Evolutionary conservation across 2,113 vertebrate species (phyloP), one percentile per base, ranked within the genome.

Genomic region (Opisthocomus hoazin): DNA sequence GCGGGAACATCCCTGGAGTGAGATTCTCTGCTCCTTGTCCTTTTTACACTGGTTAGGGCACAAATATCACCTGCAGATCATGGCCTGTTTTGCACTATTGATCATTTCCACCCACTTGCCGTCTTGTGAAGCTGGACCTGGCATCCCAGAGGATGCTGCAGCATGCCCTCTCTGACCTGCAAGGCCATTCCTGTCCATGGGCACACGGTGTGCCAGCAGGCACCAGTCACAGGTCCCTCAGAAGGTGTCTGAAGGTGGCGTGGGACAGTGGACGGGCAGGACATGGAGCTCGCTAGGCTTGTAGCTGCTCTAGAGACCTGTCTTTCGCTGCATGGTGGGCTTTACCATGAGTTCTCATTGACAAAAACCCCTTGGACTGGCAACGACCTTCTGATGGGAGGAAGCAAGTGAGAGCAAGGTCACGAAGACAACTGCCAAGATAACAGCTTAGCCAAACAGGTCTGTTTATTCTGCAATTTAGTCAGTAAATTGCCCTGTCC

Each of bases 401-500:
- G 77, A 78, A 73, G 82, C 61, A 71, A 16, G 7, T 0, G 0
- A 82, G 87, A 93, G 92, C 87, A 84, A 82, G 89, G 29, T 45
- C 64, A 14, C 20, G 18, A 30, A 50, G 83, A 50, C 68, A 80
- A 3, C 60, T 84, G 84, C 89, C 92, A 75, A 58, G 95, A 70
- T 26, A 89, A 84, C 21, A 30, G n/a, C 53, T 93, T 70, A 80
- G 78, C 75, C 87, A 71, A 87, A 75, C 69, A 94, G 23, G 37
- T 75, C 87, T 78, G 61, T 87, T 89, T 94, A 56, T 87, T 41
- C 77, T 93, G 95, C 90, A 54, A 6, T 95, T 93, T 56, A 29
- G 54, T 57, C 64, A 7, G 6, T 4, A n/a, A 91, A 95, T 95
- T 70, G 84, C n/a, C 43, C 64, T 37, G 91, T 36, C 77, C 5